Conservation (phyloP, 2,888 invertebrate species). For the Hypercompe scribonia region DNA sequence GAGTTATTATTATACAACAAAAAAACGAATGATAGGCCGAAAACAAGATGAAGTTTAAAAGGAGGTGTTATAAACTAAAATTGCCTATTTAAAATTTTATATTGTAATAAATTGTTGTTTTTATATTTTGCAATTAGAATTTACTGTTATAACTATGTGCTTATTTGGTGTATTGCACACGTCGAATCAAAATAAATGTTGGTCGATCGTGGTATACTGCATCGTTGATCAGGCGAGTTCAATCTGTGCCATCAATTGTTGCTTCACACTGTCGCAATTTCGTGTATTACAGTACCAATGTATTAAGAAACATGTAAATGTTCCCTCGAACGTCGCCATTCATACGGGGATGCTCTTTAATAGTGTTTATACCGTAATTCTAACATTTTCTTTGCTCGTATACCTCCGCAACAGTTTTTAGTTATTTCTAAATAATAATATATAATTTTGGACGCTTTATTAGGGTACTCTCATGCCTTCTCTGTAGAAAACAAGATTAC, state of each 20-base stretch:
- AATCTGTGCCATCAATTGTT: conserved; percentile 42
- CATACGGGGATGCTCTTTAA: conserved; percentile 52
- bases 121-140: neutral
- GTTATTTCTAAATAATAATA: neutral
- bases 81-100: neutral
- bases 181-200: conserved; percentile 6
- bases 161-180: conserved; percentile 1
- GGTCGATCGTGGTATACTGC: conserved; percentile 14
- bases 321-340: conserved; percentile 49
- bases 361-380: conserved; percentile 39
- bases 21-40: too few species aligned
- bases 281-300: conserved; percentile 13
- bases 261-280: conserved; percentile 52
- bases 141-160: neutral
- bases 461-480: too few species aligned
- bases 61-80: neutral
- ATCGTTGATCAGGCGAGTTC: conserved; percentile 39
- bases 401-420: conserved; percentile 8
- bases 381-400: conserved; percentile 18
- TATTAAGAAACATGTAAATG: conserved; percentile 58
- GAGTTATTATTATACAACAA: too few species aligned
- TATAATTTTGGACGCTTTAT: neutral
- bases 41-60: neutral
- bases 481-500: neutral
- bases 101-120: neutral